Evolutionary conservation across 2,888 invertebrate genomes (phyloP).

Genomic region (Leptinotarsa rubiginosa): DNA sequence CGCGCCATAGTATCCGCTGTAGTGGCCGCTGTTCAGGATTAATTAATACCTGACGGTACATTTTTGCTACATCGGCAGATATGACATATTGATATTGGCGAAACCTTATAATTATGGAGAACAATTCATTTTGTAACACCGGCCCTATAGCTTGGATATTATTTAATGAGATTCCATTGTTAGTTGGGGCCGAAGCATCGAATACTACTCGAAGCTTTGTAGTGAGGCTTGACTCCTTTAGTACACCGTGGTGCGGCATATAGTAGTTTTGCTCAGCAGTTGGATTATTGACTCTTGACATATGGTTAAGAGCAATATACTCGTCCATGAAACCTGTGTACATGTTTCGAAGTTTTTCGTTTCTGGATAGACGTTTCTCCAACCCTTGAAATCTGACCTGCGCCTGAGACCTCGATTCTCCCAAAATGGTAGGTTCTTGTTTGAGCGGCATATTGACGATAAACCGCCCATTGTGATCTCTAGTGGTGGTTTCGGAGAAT

Average conservation of each 20-base stretch:
- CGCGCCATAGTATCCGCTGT: conserved; percentile 42
- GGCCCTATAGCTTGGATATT: conserved; percentile 36
- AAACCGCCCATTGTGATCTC: conserved; percentile 35
- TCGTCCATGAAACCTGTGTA: conserved; percentile 42
- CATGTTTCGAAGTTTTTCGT: conserved; percentile 31
- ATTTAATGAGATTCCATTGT: conserved; percentile 38
- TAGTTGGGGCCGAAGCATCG: conserved; percentile 34
- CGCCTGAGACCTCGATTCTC: conserved; percentile 34
- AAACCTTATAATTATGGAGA: conserved; percentile 38
- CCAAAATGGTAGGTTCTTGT: conserved; percentile 22
- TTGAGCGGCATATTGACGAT: conserved; percentile 43
- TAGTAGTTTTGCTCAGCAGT: conserved; percentile 19
- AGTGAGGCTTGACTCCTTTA: conserved; percentile 35
- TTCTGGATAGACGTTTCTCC: conserved; percentile 33
- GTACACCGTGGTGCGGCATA: conserved; percentile 40
- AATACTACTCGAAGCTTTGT: conserved; percentile 41
- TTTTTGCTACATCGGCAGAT: conserved; percentile 43
- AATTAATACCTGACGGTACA: conserved; percentile 43
- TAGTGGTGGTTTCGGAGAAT: conserved; percentile 21
- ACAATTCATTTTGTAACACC: conserved; percentile 37
- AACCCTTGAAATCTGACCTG: conserved; percentile 30
- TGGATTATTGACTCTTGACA: conserved; percentile 21
- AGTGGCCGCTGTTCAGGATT: conserved; percentile 32
- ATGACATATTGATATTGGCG: conserved; percentile 37
- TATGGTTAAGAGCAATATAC: conserved; percentile 24